Base-by-base conservation (phyloP, 1,140 invertebrate genomes). In the Drosophila subobscura region DNA sequence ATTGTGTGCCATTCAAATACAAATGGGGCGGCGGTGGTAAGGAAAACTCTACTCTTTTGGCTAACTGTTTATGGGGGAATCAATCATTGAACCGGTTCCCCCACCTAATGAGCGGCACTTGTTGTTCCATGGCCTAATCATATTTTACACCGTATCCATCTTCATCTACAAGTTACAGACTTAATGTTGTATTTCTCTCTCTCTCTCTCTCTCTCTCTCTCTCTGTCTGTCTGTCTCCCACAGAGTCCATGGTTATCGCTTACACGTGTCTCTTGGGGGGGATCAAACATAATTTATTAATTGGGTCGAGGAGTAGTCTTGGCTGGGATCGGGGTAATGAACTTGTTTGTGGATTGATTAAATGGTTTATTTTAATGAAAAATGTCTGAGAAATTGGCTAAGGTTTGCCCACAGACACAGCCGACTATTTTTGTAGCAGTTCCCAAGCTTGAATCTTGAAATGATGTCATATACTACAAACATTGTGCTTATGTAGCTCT, bases 31-130 rank as follows among this genome's bases (percentile, higher is more conserved):
- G 16, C 16, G 57, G 27, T 49, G 63, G 45, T 57, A 68, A 57
- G 75, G 79, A 57, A 84, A 84, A 77, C 68, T 77, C 65, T 59
- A 10, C 46, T 79, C 73, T 66, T 67, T 85, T 77, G 65, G 77
- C 72, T 77, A 65, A 80, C 80, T 80, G 70, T 65, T 59, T 22
- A 52, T 80, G 73, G 29, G 79, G 77, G 83, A 80, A 85, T 85
- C 80, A 85, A 85, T 85, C 80, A 85, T 74, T 81, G 78, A 85
- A 85, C 80, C 80, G 80, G 80, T 85, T 85, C 66, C 54, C 47
- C 40, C 46, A 25, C 33, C 70, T 80, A 85, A 85, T 85, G 77
- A 85, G 80, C 77, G 60, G 58, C 79, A 85, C 75, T 85, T 84
- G 77, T 73, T 73, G 71, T 63, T 72, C 70, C 52, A 50, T 55